A percentile compares a stretch with the other conserved stretches of the same genome.
These are phyloP conservation scores for Oligia strigilis DNA, from an alignment of 2,888 invertebrate genomes.

Conservation along the genomic window DNA sequence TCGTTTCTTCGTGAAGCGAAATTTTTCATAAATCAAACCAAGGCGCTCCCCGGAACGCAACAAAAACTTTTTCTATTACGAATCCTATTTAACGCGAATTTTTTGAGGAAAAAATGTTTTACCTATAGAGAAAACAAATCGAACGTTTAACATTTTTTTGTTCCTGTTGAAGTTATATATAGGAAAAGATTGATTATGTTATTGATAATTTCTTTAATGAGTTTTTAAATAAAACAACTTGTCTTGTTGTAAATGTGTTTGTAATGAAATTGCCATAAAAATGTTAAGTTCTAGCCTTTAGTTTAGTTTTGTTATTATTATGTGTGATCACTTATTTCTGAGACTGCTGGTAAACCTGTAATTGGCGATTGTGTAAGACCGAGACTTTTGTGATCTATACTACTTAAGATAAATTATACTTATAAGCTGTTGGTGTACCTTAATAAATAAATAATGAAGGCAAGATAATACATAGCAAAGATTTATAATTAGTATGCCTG, in stretches of 20 bases:
- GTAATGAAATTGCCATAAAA: neutral
- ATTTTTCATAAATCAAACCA: conserved; percentile 72
- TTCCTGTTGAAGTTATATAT: neutral
- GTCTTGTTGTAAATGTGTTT: neutral
- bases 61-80: conserved; percentile 71
- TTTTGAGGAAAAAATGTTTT: conserved; percentile 32
- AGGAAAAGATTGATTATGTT: conserved; percentile 1
- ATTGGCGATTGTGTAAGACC: too few species aligned
- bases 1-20: conserved; percentile 59
- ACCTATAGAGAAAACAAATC: conserved; percentile 44
- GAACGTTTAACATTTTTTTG: conserved; percentile 33
- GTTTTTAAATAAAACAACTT: conserved; percentile 4
- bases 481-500: neutral
- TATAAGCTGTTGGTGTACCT: too few species aligned
- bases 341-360: too few species aligned
- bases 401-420: too few species aligned
- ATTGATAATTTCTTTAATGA: conserved; percentile 6
- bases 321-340: too few species aligned
- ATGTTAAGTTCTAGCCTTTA: too few species aligned
- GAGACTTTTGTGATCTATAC: too few species aligned
- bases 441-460: neutral
- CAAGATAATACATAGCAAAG: neutral
- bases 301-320: too few species aligned
- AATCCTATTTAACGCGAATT: conserved; percentile 57
- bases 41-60: conserved; percentile 42